Percentiles rank a stretch among this genome's conserved stretches.
Conservation (phyloP, 1,140 invertebrate species). For the Daktulosphaira vitifoliae region DNA sequence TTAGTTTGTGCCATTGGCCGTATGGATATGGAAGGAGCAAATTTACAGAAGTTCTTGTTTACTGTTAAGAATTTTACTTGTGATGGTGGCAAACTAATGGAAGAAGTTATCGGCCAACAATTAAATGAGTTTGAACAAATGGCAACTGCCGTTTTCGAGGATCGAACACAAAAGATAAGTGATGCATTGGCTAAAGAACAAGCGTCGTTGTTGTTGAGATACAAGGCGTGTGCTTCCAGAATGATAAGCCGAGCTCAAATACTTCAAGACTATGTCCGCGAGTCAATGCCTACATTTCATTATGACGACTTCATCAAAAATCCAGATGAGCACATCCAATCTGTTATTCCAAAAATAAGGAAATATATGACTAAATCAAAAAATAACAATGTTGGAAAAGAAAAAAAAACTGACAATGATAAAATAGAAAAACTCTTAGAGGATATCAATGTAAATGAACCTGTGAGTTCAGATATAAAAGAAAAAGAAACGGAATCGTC, state of each 20-base stretch:
- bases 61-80: not conserved
- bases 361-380: too few relatives aligned
- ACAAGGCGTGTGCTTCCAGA: not conserved
- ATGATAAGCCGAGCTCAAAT: constrained; percentile 14
- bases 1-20: not conserved
- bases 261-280: constrained; percentile 9
- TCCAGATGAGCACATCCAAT: not conserved
- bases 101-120: not conserved
- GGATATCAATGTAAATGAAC: too few relatives aligned
- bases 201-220: not conserved
- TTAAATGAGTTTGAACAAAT: not conserved
- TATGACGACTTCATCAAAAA: not conserved
- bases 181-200: constrained; percentile 11
- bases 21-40: not conserved
- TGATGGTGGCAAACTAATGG: not conserved
- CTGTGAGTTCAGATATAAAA: too few relatives aligned
- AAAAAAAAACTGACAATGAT: too few relatives aligned
- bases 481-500: not conserved
- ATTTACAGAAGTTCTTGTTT: not conserved
- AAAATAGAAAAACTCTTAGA: too few relatives aligned
- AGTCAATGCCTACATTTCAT: not conserved
- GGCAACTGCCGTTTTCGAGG: not conserved
- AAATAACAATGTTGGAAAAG: too few relatives aligned
- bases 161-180: not conserved
- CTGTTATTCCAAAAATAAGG: not conserved